A percentile compares a stretch with the other conserved stretches of the same genome.
phyloP scores from a whole-genome alignment of 1,140 invertebrate species.

The Drosophila sechellia region DNA sequence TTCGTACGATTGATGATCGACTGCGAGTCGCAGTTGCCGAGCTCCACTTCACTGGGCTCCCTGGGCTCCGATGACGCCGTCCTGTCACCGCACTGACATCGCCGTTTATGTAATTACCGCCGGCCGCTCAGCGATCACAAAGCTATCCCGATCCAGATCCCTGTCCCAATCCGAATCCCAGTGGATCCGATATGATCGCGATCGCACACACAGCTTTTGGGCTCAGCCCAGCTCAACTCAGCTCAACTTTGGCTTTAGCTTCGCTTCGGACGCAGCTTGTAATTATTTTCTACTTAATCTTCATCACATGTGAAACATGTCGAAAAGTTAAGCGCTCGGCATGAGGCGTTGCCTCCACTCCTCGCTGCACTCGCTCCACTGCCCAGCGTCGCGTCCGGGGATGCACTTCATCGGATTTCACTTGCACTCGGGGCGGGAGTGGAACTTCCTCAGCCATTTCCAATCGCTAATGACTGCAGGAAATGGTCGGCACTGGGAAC shows the following conservation, averaged over 20 bases:
- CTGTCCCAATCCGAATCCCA: conserved; percentile 7
- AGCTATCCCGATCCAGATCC: conserved; percentile 48
- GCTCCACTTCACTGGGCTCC: conserved; percentile 6
- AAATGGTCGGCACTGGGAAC: conserved; percentile 38
- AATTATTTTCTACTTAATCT: conserved; percentile 83
- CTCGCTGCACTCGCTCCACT: conserved; percentile 2
- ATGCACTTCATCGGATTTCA: conserved; percentile 28
- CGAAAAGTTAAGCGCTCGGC: conserved; percentile 78
- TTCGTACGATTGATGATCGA: conserved; percentile 82
- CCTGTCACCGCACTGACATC: conserved; percentile 79
- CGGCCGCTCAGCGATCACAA: conserved; percentile 19
- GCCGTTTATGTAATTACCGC: conserved; percentile 77
- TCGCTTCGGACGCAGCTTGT: conserved; percentile 50
- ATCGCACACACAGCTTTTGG: conserved; percentile 35
- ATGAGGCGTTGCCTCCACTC: conserved; percentile 63
- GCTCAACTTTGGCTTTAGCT: conserved; percentile 3
- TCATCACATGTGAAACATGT: conserved; percentile 81
- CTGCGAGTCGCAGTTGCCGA: conserved; percentile 12
- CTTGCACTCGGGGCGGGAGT: conserved; percentile 19
- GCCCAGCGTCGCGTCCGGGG: conserved; percentile 10
- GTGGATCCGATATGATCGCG: conserved; percentile 38
- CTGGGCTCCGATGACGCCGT: conserved; percentile 68
- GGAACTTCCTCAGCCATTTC: conserved; percentile 32
- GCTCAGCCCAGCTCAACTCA: background rate
- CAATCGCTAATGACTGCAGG: conserved; percentile 41